These are phyloP conservation scores for Tamandua tetradactyla DNA, from an alignment of 2,797 vertebrate species.

Conservation along the genomic window DNA sequence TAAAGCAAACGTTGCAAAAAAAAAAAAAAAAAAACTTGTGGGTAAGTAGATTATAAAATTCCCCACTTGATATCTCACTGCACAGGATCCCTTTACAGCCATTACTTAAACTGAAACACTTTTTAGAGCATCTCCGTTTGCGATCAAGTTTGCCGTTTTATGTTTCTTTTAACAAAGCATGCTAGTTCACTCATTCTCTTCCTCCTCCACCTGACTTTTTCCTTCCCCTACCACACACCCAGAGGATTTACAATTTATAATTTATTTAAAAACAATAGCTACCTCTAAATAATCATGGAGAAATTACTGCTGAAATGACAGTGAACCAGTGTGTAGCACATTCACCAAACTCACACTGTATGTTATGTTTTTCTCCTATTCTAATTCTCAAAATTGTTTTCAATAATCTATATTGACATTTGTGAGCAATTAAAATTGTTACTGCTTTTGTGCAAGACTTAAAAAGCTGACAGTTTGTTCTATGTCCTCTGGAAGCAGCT, in stretches of 20 bases:
- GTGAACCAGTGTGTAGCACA: neutral
- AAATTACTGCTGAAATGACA: slow-evolving; percentile 41
- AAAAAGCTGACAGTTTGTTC: slow-evolving; percentile 82
- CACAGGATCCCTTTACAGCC: neutral
- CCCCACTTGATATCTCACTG: slow-evolving; percentile 8
- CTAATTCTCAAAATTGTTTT: slow-evolving; percentile 74
- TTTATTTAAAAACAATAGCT: slow-evolving; percentile 41
- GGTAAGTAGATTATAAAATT: slow-evolving; percentile 35
- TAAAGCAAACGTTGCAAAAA: slow-evolving; percentile 16
- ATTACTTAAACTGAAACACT: slow-evolving; percentile 50
- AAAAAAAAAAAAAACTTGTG: neutral
- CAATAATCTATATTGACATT: slow-evolving; percentile 78
- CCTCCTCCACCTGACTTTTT: slow-evolving; percentile 46
- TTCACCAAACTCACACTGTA: slow-evolving; percentile 71
- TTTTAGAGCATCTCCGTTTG: slow-evolving; percentile 46
- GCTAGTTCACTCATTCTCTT: slow-evolving; percentile 34
- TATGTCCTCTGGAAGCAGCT: slow-evolving; percentile 83
- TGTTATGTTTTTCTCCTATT: slow-evolving; percentile 31
- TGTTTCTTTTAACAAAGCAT: slow-evolving; percentile 55
- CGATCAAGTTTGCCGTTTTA: slow-evolving; percentile 13
- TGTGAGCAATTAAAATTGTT: slow-evolving; percentile 83
- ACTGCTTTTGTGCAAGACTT: slow-evolving; percentile 83
- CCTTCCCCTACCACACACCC: neutral
- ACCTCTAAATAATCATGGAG: slow-evolving; percentile 19
- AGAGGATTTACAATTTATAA: slow-evolving; percentile 26